A percentile compares a stretch with the other conserved stretches of the same genome.
Conservation (phyloP, 1,140 invertebrate species). For the Bombus sibiricus region DNA sequence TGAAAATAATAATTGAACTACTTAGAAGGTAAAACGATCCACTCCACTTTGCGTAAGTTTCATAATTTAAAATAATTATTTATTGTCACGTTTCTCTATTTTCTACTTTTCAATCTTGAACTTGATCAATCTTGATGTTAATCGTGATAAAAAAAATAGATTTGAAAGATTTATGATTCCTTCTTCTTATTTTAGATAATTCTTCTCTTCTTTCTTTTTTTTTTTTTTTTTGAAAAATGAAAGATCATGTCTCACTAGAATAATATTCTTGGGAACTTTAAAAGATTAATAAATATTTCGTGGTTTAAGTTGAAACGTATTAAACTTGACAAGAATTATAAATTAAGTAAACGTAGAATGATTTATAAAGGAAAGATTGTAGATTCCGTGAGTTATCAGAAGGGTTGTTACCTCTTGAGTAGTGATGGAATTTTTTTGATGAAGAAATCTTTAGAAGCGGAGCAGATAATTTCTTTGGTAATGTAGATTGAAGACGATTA, state of each 20-base stretch:
- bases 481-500: neutral
- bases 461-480: slow-evolving; percentile 8
- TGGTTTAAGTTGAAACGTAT: neutral
- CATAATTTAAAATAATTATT: neutral
- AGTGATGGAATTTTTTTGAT: slow-evolving; percentile 10
- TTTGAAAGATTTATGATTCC: neutral
- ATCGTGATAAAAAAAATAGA: too few relatives aligned
- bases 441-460: neutral
- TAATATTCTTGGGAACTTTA: too few relatives aligned
- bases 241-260: neutral
- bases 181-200: neutral
- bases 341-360: neutral
- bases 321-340: neutral
- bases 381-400: neutral
- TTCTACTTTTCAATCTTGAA: too few relatives aligned
- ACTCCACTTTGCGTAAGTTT: too few relatives aligned
- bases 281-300: neutral
- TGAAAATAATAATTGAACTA: too few relatives aligned
- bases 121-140: too few relatives aligned
- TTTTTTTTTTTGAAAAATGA: neutral
- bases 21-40: too few relatives aligned
- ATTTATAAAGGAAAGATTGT: neutral
- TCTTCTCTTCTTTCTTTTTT: neutral
- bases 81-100: neutral
- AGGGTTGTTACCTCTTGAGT: neutral